Conservation (phyloP, 1,140 invertebrate genomes). For the Goniozus legneri region DNA sequence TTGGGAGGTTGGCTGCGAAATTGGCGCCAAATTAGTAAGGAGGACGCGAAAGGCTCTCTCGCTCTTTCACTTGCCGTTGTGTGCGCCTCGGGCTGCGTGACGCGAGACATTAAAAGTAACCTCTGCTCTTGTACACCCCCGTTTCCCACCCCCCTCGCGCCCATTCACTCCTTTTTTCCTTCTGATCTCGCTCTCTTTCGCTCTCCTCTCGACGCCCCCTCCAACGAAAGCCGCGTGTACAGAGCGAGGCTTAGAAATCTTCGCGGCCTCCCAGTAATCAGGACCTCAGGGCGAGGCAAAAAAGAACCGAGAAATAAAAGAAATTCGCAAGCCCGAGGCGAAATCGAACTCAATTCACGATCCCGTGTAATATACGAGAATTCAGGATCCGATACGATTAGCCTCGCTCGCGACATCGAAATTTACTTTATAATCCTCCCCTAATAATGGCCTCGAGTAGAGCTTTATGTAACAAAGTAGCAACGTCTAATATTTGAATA, state of each 20-base stretch:
- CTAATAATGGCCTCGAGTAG: too few relatives aligned
- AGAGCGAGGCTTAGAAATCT: conserved; percentile 25
- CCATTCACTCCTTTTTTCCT: conserved; percentile 16
- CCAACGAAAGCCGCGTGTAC: conserved; percentile 16
- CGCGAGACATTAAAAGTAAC: conserved; percentile 56
- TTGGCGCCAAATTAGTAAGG: conserved; percentile 58
- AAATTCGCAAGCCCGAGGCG: conserved; percentile 23
- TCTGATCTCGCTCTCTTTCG: not conserved
- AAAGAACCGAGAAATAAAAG: conserved; percentile 21
- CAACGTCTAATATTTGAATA: too few relatives aligned
- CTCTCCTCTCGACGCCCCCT: conserved; percentile 16
- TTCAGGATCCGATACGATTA: too few relatives aligned
- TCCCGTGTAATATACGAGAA: too few relatives aligned
- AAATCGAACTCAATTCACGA: conserved; percentile 11
- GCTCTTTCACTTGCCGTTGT: conserved; percentile 12
- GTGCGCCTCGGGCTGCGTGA: conserved; percentile 50
- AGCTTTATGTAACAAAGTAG: too few relatives aligned
- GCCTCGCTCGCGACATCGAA: too few relatives aligned
- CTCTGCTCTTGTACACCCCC: conserved; percentile 46
- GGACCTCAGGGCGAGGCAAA: conserved; percentile 16
- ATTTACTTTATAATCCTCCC: too few relatives aligned
- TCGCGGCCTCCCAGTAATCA: conserved; percentile 25
- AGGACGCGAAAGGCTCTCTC: conserved; percentile 47
- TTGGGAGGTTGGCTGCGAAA: conserved; percentile 53
- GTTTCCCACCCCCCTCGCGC: conserved; percentile 22